These are phyloP conservation scores for Chelonia mydas DNA, from an alignment of 2,797 vertebrate species.

Conservation along the genomic window DNA sequence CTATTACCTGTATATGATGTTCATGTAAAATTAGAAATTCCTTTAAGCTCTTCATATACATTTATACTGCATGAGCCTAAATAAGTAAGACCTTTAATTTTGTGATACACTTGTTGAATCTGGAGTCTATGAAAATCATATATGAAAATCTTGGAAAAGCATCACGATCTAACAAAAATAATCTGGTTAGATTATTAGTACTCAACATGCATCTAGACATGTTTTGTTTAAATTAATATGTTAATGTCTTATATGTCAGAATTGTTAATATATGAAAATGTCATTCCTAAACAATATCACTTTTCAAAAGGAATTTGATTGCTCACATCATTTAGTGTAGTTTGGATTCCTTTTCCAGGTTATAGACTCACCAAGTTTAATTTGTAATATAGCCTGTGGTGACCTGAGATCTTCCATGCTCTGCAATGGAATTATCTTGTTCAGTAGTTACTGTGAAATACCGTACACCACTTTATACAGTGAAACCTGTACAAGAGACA, in stretches of 20 bases:
- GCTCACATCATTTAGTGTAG: background rate
- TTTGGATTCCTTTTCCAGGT: conserved; percentile 55
- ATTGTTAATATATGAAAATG: conserved; percentile 23
- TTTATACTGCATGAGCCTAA: conserved; percentile 3
- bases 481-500: conserved; percentile 37
- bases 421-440: background rate
- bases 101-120: conserved; percentile 27
- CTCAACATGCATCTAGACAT: background rate
- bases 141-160: conserved; percentile 26
- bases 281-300: conserved; percentile 32
- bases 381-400: background rate
- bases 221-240: background rate
- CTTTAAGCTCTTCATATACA: conserved; percentile 11
- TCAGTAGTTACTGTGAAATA: conserved; percentile 45
- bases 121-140: background rate
- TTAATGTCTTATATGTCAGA: conserved; percentile 31
- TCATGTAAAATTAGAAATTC: conserved; percentile 12
- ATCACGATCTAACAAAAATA: background rate
- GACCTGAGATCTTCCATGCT: background rate
- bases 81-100: conserved; percentile 1
- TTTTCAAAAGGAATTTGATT: conserved; percentile 48
- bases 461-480: conserved; percentile 35
- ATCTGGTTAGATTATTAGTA: background rate
- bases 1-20: background rate
- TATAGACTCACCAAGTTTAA: conserved; percentile 44